Evolutionary conservation across 2,888 invertebrate genomes (phyloP).

Genomic region (Harpalus rubripes): DNA sequence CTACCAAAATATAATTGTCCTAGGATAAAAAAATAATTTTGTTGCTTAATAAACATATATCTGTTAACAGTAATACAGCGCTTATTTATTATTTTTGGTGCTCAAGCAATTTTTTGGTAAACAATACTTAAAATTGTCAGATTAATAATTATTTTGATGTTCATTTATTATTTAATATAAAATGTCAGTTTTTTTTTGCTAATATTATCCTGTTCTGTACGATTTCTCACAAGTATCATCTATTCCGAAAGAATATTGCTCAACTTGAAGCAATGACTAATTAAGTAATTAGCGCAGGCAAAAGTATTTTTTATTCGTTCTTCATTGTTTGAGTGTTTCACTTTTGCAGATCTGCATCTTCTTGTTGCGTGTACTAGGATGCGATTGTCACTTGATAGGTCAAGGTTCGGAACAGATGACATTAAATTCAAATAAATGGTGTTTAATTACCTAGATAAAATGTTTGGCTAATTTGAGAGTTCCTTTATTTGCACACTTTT

Average conservation of each 20-base stretch:
- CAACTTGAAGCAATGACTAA: neutral
- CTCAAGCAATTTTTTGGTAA: no score
- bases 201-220: neutral
- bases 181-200: no score
- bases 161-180: no score
- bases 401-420: slow-evolving; percentile 30
- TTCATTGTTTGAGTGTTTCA: neutral
- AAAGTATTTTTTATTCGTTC: neutral
- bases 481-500: neutral
- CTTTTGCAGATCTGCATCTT: neutral
- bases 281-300: neutral
- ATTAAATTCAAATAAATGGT: slow-evolving; percentile 24
- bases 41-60: no score
- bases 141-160: no score
- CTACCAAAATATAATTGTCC: no score
- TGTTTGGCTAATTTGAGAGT: neutral
- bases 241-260: neutral
- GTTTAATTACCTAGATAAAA: slow-evolving; percentile 16
- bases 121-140: no score
- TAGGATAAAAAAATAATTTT: no score
- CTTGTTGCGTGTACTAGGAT: neutral
- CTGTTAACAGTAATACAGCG: no score
- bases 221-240: neutral
- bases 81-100: no score
- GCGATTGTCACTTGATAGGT: slow-evolving; percentile 27